phyloP scores from a whole-genome alignment of 2,797 vertebrate genomes.

The Brachyrhaphis roseni region DNA sequence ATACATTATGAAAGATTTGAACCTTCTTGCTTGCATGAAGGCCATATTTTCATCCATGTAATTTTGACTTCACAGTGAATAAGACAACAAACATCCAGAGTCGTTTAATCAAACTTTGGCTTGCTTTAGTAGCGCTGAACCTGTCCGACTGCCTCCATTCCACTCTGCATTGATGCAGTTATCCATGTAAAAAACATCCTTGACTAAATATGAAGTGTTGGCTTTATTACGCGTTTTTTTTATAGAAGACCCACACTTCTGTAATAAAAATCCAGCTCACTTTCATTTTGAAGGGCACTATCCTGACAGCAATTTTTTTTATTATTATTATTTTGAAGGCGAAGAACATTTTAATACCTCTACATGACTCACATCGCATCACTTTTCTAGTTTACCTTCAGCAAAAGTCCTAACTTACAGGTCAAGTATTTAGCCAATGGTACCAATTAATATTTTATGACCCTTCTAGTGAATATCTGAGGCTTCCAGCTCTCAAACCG shows the following conservation, averaged over 20 bases:
- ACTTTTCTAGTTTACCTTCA: not conserved
- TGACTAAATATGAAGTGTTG: not conserved
- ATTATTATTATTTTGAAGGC: not conserved
- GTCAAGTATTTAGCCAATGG: not conserved
- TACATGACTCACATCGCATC: not conserved
- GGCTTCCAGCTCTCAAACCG: conserved; percentile 2
- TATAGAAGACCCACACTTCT: not conserved
- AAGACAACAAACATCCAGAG: not conserved
- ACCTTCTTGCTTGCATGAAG: too few species aligned
- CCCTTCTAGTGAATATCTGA: not conserved
- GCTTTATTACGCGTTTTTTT: not conserved
- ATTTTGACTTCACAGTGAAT: too few species aligned
- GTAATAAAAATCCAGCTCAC: not conserved
- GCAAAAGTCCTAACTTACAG: conserved; percentile 1
- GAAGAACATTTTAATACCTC: not conserved
- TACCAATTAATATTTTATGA: conserved; percentile 8
- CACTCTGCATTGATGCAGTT: not conserved
- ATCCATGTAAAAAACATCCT: not conserved
- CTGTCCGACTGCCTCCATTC: not conserved
- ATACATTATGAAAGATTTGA: too few species aligned
- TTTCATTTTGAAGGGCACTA: not conserved
- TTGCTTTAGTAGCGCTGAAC: not conserved
- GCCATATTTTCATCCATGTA: too few species aligned
- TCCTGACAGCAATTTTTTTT: not conserved
- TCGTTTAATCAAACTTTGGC: not conserved